Base-by-base conservation (phyloP, 30 jellyfish, hydroid and myxozoan species). In the Pelagia noctiluca region DNA sequence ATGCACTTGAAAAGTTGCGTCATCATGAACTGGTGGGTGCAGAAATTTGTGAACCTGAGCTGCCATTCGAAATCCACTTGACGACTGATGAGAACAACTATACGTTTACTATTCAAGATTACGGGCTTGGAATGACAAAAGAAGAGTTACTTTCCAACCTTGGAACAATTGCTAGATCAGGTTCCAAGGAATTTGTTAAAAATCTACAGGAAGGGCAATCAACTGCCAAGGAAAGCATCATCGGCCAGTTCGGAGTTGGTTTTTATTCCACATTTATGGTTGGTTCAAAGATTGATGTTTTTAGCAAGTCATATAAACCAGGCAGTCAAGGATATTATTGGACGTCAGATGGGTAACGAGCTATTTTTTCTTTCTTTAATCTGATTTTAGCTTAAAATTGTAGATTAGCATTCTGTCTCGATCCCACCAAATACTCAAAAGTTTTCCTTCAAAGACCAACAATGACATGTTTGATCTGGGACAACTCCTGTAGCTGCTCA, bases 311-410 rank as follows among this genome's bases (percentile, higher is more conserved):
- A 21, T 86, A 54, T 66, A 86, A 75, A 42, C 80, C 86, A 0
- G 84, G 72, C 71, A 82, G 95, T 69, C 74, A 49, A 34, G 98
- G 98, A 1, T 80, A 76, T 46, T 73, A 49, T 36, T 91, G 98
- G 98, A 85, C 98, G 22, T 91, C 98, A 2, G 98, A 91, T 42
- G 98, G 98, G 98, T 91, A 74, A 26, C n/a, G n/a, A n/a, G n/a
- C n/a, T n/a, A n/a, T n/a, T n/a, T n/a, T n/a, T n/a, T n/a, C 31
- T 29, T 1, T 16, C 63, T 47, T 47, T 8, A 2, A 25, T 30
- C 48, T 8, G 74, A 61, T 10, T 13, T 61, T 8, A 11, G 13
- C 8, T 23, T 61, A 8, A 13, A 13, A n/a, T 13, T 13, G 34
- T 8, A 23, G 28, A 61, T 25, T 11, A 23, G 28, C 11, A 11